Base-by-base conservation (phyloP, 2,113 vertebrate genomes). In the Echinops telfairi region DNA sequence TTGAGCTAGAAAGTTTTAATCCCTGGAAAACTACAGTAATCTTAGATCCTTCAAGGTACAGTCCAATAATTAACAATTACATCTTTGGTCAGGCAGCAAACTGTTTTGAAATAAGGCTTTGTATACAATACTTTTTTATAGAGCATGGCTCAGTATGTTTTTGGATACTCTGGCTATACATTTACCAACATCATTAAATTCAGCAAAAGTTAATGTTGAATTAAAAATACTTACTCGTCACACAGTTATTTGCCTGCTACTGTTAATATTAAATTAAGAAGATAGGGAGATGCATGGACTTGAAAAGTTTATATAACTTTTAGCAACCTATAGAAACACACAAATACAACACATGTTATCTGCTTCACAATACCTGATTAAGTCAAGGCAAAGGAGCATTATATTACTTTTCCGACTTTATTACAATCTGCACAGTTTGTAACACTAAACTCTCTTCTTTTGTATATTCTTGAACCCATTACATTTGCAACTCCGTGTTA, bases 151-250 rank as follows among this genome's bases (percentile, higher is more conserved):
- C 27, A 16, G 0, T 87, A 81, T 47, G 12, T 91, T 91, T 86
- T 27, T 25, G 47, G n/a, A 31, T 73, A 70, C 16, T 68, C 27
- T 77, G 14, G 81, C 25, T 83, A 57, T 31, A 85, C 31, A 70
- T 75, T 91, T 91, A 47, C 11, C 27, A 89, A 92, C 92, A 93
- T 76, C 76, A 93, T 88, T 85, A 60, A 88, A 93, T 62, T 64
- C 25, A 87, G 68, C 15, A 86, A 93, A 16, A 76, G 60, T 80
- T 58, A 38, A 4, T 40, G 40, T 58, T 81, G 15, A 20, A 60
- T 6, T 53, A 53, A 53, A 40, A 53, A 53, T 53, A 53, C 12
- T 47, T 8, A 60, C 7, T 57, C 40, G 38, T 1, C 73, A 23
- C 6, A 40, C 62, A 70, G 14, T 58, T 89, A 36, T 82, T 5